These are phyloP conservation scores for Artibeus jamaicensis DNA, from an alignment of 2,797 vertebrate genomes.

Conservation along the genomic window DNA sequence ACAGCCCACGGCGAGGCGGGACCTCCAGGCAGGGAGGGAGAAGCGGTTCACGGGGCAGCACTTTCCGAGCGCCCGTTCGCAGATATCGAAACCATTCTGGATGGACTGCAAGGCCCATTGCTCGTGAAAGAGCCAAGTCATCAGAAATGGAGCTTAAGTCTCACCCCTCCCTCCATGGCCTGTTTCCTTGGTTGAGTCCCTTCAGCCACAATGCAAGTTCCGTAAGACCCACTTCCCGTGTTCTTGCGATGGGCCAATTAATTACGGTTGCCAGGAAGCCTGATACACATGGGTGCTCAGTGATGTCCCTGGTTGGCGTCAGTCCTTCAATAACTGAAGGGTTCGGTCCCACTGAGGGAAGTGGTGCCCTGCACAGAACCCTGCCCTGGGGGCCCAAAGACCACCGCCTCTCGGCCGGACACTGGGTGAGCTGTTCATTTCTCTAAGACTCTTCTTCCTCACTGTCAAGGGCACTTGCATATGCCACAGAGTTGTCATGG, in stretches of 20 bases:
- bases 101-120: not conserved
- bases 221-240: not conserved
- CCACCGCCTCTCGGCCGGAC: not conserved
- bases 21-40: constrained; percentile 79
- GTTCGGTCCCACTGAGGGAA: not conserved
- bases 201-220: constrained; percentile 29
- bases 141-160: not conserved
- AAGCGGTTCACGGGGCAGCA: constrained; percentile 69
- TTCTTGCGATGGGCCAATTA: not conserved
- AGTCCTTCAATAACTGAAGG: not conserved
- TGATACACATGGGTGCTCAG: not conserved
- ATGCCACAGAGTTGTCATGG: not conserved
- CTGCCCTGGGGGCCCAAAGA: too few relatives aligned
- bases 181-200: not conserved
- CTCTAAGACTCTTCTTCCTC: not conserved
- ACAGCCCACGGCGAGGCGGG: constrained; percentile 76
- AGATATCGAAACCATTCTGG: constrained; percentile 70
- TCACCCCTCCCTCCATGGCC: too few relatives aligned
- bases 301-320: not conserved
- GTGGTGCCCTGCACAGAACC: not conserved
- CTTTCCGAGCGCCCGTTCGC: constrained; percentile 69
- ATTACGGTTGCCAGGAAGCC: not conserved
- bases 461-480: not conserved
- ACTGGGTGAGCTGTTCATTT: not conserved
- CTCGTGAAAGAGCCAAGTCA: not conserved